Evolutionary conservation across 2,888 invertebrate genomes (phyloP).

Genomic region (Zootermopsis nevadensis): DNA sequence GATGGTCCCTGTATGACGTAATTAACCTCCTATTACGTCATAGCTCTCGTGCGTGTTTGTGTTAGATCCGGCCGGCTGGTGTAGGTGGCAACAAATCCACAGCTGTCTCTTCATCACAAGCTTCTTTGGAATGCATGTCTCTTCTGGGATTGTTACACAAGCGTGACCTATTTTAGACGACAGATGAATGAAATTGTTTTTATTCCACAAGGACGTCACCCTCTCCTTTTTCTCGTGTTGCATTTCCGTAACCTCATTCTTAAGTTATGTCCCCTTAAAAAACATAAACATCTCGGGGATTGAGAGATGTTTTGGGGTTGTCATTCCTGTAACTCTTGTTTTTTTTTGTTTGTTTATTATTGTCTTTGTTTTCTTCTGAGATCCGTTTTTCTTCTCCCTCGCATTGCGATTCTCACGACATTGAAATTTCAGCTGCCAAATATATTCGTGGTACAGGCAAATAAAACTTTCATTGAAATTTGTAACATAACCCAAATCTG

Average conservation of each 20-base stretch:
- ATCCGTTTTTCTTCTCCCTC: no score
- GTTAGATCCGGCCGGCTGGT: slow-evolving; percentile 25
- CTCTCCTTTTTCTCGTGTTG: background rate
- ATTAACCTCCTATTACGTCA: slow-evolving; percentile 7
- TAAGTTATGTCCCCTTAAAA: background rate
- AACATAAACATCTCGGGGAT: background rate
- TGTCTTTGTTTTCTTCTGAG: no score
- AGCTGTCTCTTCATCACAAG: slow-evolving; percentile 1
- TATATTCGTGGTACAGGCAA: no score
- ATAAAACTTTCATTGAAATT: no score
- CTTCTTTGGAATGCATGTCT: background rate
- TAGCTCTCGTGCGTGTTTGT: background rate
- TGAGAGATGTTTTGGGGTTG: background rate
- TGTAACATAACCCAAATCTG: no score
- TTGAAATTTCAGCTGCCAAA: no score
- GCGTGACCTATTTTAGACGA: background rate
- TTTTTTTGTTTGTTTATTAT: no score
- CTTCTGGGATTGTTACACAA: background rate
- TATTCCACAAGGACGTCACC: background rate
- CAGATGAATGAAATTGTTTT: slow-evolving; percentile 20
- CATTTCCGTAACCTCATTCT: slow-evolving; percentile 18
- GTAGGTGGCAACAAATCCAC: slow-evolving; percentile 44
- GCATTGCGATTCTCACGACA: no score
- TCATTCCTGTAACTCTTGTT: background rate
- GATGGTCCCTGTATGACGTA: slow-evolving; percentile 16